These are phyloP conservation scores for Carterocephalus palaemon DNA, from an alignment of 2,888 invertebrate genomes.

Conservation along the genomic window DNA sequence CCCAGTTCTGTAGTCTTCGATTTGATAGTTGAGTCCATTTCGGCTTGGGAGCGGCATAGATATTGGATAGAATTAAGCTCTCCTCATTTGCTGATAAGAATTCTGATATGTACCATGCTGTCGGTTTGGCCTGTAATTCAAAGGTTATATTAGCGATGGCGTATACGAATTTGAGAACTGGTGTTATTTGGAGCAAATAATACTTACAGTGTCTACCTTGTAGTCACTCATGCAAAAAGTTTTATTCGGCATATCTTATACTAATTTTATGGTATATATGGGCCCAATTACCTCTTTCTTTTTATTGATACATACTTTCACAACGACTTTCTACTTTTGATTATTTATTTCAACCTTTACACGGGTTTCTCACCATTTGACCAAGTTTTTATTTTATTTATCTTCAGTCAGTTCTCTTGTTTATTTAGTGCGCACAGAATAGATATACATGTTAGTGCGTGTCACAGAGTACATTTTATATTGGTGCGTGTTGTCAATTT, in stretches of 20 bases:
- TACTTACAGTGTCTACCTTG: slow-evolving; percentile 31
- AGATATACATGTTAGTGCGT: too few relatives aligned
- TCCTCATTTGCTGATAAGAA: slow-evolving; percentile 89
- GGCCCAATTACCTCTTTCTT: too few relatives aligned
- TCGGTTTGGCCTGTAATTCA: slow-evolving; percentile 74
- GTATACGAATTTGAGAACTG: too few relatives aligned
- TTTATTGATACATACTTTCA: too few relatives aligned
- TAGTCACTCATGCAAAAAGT: slow-evolving; percentile 14
- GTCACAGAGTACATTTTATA: too few relatives aligned
- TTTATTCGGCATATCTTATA: slow-evolving; percentile 11
- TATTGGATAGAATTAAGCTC: slow-evolving; percentile 82
- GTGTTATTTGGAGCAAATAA: not conserved
- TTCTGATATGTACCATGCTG: slow-evolving; percentile 90
- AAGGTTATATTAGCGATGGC: not conserved
- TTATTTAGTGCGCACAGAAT: too few relatives aligned
- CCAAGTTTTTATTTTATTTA: too few relatives aligned
- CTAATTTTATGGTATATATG: too few relatives aligned
- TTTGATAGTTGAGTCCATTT: slow-evolving; percentile 97
- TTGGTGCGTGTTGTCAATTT: too few relatives aligned
- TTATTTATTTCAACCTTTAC: not conserved
- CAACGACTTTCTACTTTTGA: too few relatives aligned
- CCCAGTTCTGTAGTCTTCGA: slow-evolving; percentile 97
- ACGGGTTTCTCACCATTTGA: slow-evolving; percentile 38
- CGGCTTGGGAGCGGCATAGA: slow-evolving; percentile 91
- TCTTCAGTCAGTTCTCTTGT: too few relatives aligned